Conservation (phyloP, 64 coral and sea anemone genomes). For the Anthopleura sola region DNA sequence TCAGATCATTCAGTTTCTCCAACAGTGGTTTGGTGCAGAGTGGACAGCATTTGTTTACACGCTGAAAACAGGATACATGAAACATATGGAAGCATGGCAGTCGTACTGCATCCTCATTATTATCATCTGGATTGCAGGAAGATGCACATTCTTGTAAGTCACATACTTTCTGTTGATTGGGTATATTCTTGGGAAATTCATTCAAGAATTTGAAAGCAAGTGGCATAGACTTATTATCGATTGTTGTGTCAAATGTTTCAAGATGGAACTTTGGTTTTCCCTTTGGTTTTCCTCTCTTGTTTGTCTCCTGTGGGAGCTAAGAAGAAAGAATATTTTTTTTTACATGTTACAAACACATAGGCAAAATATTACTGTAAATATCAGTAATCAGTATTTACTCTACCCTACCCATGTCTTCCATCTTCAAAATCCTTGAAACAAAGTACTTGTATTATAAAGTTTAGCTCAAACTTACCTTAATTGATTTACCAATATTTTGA, state of each 20-base stretch:
- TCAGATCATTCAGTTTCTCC: background rate
- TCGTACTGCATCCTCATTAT: background rate
- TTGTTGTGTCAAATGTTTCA: slow-evolving; percentile 35
- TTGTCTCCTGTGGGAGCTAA: slow-evolving; percentile 26
- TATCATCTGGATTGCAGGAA: background rate
- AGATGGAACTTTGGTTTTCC: slow-evolving; percentile 36
- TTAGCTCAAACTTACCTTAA: slow-evolving; percentile 20
- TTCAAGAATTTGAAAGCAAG: slow-evolving; percentile 20
- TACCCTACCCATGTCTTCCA: no score
- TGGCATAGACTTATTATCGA: slow-evolving; percentile 41
- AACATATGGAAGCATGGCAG: slow-evolving; percentile 38
- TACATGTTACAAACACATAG: background rate
- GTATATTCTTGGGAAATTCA: slow-evolving; percentile 10
- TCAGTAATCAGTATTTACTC: no score
- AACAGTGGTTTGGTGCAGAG: slow-evolving; percentile 38
- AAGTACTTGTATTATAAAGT: no score
- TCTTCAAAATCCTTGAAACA: no score
- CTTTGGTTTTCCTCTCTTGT: background rate
- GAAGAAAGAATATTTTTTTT: background rate
- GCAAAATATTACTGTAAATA: no score
- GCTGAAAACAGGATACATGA: slow-evolving; percentile 24
- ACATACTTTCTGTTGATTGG: slow-evolving; percentile 17
- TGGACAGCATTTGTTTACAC: slow-evolving; percentile 22
- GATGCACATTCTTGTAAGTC: slow-evolving; percentile 28
- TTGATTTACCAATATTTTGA: slow-evolving; percentile 53